Conservation (phyloP, 1,140 invertebrate genomes). For the Drosophila murphyi region DNA sequence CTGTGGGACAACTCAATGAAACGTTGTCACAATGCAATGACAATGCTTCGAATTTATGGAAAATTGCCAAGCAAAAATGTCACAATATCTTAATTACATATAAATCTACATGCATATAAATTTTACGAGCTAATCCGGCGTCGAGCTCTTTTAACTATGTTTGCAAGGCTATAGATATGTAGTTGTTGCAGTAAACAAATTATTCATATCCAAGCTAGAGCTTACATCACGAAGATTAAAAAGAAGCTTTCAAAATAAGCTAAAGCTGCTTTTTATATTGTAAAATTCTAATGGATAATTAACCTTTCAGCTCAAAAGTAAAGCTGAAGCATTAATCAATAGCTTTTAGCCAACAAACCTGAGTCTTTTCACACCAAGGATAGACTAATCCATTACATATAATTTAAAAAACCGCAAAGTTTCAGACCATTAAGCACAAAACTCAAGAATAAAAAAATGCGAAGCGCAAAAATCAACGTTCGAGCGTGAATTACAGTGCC, state of each 20-base stretch:
- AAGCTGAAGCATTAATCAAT: constrained; percentile 1
- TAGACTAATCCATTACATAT: constrained; percentile 57
- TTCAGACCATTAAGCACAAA: constrained; percentile 24
- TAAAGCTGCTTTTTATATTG: background rate
- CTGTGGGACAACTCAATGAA: constrained; percentile 42
- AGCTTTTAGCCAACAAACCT: background rate
- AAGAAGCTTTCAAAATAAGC: too few relatives aligned
- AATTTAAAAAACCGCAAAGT: constrained; percentile 38
- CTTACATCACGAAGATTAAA: background rate
- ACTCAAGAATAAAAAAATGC: constrained; percentile 21
- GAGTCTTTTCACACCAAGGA: constrained; percentile 22
- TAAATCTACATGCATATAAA: too few relatives aligned
- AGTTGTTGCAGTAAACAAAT: too few relatives aligned
- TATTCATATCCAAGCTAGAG: too few relatives aligned
- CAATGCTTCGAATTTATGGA: background rate
- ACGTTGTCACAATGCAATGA: background rate
- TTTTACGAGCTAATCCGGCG: too few relatives aligned
- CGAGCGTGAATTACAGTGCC: constrained; percentile 45
- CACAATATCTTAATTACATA: too few relatives aligned
- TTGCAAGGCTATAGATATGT: too few relatives aligned
- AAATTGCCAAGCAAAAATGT: background rate
- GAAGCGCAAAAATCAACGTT: constrained; percentile 16
- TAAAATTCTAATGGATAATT: background rate
- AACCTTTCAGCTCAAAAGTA: background rate
- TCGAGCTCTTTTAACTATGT: too few relatives aligned